Evolutionary conservation across 1,140 invertebrate genomes (phyloP).

Genomic region (Elymnias hypermnestra): DNA sequence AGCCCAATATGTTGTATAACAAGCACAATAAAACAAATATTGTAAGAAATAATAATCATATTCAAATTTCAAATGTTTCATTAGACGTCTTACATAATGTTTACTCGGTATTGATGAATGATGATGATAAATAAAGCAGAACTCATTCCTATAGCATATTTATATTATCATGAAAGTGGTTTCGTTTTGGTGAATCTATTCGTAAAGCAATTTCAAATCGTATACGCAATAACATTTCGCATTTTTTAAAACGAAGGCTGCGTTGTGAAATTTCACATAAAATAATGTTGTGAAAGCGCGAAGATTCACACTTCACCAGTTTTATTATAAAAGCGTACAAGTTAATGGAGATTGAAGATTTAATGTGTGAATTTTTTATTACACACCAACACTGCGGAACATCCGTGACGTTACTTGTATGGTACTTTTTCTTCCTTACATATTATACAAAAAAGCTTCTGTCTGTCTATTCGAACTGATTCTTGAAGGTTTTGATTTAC

Average conservation of each 20-base stretch:
- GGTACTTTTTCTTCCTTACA: too few species aligned
- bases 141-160: too few species aligned
- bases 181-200: background rate
- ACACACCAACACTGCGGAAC: background rate
- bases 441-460: too few species aligned
- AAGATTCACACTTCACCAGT: conserved; percentile 8
- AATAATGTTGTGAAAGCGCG: conserved; percentile 9
- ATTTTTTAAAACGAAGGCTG: conserved; percentile 7
- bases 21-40: too few species aligned
- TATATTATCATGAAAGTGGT: background rate
- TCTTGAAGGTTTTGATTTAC: too few species aligned
- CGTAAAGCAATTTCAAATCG: background rate
- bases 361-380: background rate
- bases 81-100: too few species aligned
- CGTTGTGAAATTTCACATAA: conserved; percentile 11
- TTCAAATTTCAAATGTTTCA: background rate
- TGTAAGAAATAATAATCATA: too few species aligned
- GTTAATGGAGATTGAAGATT: background rate
- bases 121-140: too few species aligned
- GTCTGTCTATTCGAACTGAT: too few species aligned
- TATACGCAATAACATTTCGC: conserved; percentile 4
- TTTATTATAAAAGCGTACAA: conserved; percentile 6
- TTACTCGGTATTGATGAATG: too few species aligned
- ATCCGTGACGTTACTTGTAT: too few species aligned
- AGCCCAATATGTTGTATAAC: too few species aligned